Base-by-base conservation (phyloP, 2,888 invertebrate species). In the Spilosoma lubricipeda region DNA sequence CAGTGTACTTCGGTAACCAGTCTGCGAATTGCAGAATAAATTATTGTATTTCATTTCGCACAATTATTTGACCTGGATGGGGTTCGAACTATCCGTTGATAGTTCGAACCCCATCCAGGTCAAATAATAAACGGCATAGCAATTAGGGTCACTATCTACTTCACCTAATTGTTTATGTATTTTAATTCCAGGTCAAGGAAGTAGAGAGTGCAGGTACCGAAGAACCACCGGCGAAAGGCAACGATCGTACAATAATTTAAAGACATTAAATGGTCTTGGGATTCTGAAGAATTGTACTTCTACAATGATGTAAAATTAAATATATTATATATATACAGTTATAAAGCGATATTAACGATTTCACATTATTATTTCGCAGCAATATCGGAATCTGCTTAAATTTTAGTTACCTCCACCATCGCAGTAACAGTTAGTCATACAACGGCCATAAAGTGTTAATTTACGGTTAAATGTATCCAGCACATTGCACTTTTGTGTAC, bases 131-230 rank as follows among this genome's bases (percentile, higher is more conserved):
- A 15, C 11, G 42, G 42, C 13, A 8, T 13, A 45, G 15, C 45
- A 45, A 15, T 45, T 15, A 45, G 15, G 15, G 15, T 45, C 45
- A 45, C 15, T 45, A 15, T 15, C 15, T 45, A 45, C 42, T 42
- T 2, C 9, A 42, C 42, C 9, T 15, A 15, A 15, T 15, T 15
- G 15, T 45, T 15, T 15, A 18, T 7, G 39, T 36, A 0, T 59
- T 27, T 56, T 15, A 36, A 66, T 71, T 71, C 27, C 66, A 71
- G 71, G 36, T 52, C 18, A 65, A 36, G 13, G 65, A 71, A 33
- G 66, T 36, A 18, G 71, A 56, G 18, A 64, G 20, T 30, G n/a
- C 67, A 27, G 42, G 66, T 9, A 27, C 36, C 27, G 69, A 63
- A 30, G 63, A 63, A 30, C 63, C 63, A 63, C 63, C 63, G 63